These are phyloP conservation scores for Enteromius treurensis DNA, from an alignment of 2,797 vertebrate genomes.

Conservation along the genomic window DNA sequence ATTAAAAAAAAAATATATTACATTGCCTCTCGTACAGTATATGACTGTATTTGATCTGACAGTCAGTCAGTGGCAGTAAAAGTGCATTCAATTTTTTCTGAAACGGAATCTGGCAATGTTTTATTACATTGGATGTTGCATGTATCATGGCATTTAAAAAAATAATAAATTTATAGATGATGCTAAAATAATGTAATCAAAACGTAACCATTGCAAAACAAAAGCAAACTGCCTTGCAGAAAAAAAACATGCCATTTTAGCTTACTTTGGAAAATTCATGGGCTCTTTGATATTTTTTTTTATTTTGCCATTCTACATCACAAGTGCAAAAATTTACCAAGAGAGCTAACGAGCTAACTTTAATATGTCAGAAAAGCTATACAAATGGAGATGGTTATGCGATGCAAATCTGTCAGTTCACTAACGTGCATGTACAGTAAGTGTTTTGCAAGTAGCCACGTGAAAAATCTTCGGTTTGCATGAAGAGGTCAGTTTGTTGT, in stretches of 20 bases:
- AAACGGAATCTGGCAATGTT: neutral
- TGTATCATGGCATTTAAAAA: too few species aligned
- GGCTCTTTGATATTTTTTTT: neutral
- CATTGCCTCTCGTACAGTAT: neutral
- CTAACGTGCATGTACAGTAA: neutral
- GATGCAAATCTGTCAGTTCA: slow-evolving; percentile 2
- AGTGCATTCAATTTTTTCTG: neutral
- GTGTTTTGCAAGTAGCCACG: neutral
- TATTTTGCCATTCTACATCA: neutral
- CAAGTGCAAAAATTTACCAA: neutral
- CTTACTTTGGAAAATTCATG: neutral
- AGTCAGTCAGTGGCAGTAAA: neutral
- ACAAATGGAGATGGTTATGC: neutral
- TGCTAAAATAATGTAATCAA: neutral
- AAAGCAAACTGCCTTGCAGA: neutral
- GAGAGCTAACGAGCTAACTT: neutral
- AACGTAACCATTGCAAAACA: neutral
- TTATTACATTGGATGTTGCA: neutral
- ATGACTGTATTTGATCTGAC: neutral
- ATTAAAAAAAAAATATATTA: neutral
- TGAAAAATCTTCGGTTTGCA: neutral
- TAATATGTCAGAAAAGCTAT: neutral
- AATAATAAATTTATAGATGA: neutral
- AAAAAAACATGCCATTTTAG: neutral
- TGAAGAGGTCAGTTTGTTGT: too few species aligned